Base-by-base conservation (phyloP, 2,888 invertebrate genomes). In the Eurois occulta region DNA sequence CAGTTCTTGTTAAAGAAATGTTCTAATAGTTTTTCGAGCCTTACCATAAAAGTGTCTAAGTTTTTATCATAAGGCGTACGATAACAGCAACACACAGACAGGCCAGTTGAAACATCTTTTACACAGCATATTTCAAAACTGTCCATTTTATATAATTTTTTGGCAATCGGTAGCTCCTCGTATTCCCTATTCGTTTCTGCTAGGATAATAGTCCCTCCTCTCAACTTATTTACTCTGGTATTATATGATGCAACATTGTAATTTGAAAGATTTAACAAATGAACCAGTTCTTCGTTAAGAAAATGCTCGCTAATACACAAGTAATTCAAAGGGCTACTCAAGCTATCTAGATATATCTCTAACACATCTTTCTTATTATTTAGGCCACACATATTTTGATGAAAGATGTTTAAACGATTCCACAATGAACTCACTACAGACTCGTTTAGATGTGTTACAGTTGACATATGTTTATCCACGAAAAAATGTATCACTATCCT, bases 381-480 rank as follows among this genome's bases (percentile, higher is more conserved):
- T 52, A 78, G n/a, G 24, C 74, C 78, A 55, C 78, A 78, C 41
- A 78, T 41, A 43, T 78, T 78, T 67, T 74, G 78, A 52, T 52
- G 52, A 11, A 52, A 52, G 24, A 52, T 52, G n/a, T 52, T n/a
- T 52, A 52, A 52, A n/a, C 52, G 3, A 52, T 52, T 52, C 11
- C 10, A n/a, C 10, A n/a, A 11, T n/a, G n/a, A n/a, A n/a, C n/a
- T 52, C 11, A n/a, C 52, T 52, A 10, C 24, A n/a, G n/a, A n/a
- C n/a, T n/a, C n/a, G n/a, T n/a, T n/a, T n/a, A n/a, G n/a, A n/a
- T n/a, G n/a, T n/a, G n/a, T n/a, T n/a, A n/a, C n/a, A n/a, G n/a
- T n/a, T n/a, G n/a, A n/a, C n/a, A n/a, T n/a, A n/a, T n/a, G n/a
- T n/a, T n/a, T n/a, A n/a, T n/a, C n/a, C n/a, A n/a, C n/a, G n/a